Base-by-base conservation (phyloP, 2,888 invertebrate genomes). In the Phaonia tiefii region DNA sequence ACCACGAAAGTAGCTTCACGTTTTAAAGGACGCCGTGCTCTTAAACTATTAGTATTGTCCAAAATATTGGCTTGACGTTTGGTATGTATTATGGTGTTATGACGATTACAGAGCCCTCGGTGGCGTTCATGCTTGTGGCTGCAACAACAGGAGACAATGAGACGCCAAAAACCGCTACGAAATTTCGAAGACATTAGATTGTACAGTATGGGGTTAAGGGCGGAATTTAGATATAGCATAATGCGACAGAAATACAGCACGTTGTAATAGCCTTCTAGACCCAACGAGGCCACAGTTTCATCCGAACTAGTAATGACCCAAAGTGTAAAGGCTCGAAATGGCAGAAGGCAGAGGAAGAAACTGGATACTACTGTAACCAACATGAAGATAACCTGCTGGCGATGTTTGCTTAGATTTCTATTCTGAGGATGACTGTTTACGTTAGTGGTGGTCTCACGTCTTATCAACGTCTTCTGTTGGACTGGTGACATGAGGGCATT, bases 131-230 rank as follows among this genome's bases (percentile, higher is more conserved):
- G 66, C 15, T 44, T 25, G 26, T 49, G 75, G 11, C 49, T 56
- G 15, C 76, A 58, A 25, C 80, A 81, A 31, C 88, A 88, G 17
- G 87, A 87, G 3, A 93, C 92, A 82, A 95, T 92, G 65, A 96
- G 90, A 86, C 93, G 93, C 71, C 95, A 92, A 85, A 96, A 96
- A 3, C 96, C 96, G 67, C 94, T 94, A 8, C 97, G 93, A 91
- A 98, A 98, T 89, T 97, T 97, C 0, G 97, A 96, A 77, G 97
- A 97, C 95, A 97, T 96, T 73, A 97, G 93, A 89, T 97, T 97
- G 91, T 98, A 98, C 69, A 98, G 91, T 86, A 97, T 96, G 11
- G 97, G 97, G 92, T 98, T 98, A 73, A 97, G 94, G 11, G 97
- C 97, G 63, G 97, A 97, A 91, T 98, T 97, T 71, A 97, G 93